Percentiles rank a stretch among this genome's conserved stretches.
These are phyloP conservation scores for Hippopotamus amphibius DNA, from an alignment of 2,113 vertebrate species.

Conservation along the genomic window DNA sequence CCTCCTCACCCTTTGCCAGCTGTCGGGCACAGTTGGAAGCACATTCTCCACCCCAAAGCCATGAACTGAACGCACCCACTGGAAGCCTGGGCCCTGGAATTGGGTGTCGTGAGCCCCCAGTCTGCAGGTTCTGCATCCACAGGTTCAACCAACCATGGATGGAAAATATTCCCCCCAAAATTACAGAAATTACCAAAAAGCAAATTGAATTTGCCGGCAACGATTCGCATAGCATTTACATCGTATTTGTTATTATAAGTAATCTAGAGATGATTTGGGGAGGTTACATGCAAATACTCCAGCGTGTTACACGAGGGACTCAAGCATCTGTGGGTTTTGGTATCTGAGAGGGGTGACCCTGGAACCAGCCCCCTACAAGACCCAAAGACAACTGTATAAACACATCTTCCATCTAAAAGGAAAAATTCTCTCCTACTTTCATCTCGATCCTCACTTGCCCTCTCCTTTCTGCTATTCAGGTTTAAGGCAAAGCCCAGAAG, in stretches of 20 bases:
- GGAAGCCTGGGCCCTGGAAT: not conserved
- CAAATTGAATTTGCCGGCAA: not conserved
- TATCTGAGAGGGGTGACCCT: not conserved
- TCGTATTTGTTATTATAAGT: too few species aligned
- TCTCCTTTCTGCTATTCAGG: not conserved
- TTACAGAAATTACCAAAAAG: not conserved
- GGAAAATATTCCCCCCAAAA: not conserved
- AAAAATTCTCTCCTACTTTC: not conserved
- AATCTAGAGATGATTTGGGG: not conserved
- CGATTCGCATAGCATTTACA: not conserved
- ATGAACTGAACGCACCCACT: not conserved
- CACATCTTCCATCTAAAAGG: not conserved
- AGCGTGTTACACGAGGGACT: not conserved
- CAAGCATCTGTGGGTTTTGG: not conserved
- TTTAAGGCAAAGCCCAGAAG: not conserved
- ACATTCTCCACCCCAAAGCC: not conserved
- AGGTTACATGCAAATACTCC: not conserved
- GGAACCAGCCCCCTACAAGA: not conserved
- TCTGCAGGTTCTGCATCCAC: not conserved
- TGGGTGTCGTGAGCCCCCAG: not conserved
- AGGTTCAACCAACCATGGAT: not conserved
- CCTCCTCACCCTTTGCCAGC: not conserved
- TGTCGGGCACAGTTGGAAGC: not conserved
- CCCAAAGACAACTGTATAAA: not conserved
- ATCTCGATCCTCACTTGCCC: not conserved